phyloP scores from a whole-genome alignment of 2,797 vertebrate genomes.

The Sebastes dallii region DNA sequence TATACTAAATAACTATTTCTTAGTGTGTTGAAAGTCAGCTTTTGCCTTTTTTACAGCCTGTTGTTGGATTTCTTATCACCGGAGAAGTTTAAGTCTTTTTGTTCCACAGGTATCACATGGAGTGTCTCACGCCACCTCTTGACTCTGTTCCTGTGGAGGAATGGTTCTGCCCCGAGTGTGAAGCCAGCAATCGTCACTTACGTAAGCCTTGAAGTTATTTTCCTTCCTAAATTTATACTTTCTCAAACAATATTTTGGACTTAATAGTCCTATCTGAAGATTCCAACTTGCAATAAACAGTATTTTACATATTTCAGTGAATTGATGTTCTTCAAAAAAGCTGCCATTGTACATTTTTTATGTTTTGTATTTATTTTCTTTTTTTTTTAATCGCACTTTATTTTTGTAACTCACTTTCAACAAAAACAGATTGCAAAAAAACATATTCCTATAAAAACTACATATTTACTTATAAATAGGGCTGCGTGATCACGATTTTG shows the following conservation, averaged over 20 bases:
- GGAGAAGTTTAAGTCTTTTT: neutral
- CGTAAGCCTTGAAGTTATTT: conserved; percentile 64
- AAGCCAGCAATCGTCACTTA: conserved; percentile 72
- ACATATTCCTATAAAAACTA: neutral
- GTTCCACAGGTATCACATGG: conserved; percentile 93
- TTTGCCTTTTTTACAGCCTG: neutral
- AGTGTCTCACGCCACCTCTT: conserved; percentile 95
- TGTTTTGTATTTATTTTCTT: neutral
- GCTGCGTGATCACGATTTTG: too few relatives aligned
- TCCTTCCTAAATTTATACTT: neutral
- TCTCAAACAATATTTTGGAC: neutral
- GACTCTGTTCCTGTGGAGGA: conserved; percentile 95
- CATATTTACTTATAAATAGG: neutral
- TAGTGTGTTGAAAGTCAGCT: neutral
- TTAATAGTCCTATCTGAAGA: neutral
- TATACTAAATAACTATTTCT: neutral
- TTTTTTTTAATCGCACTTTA: neutral
- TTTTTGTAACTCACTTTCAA: neutral
- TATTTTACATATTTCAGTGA: neutral
- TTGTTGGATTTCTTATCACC: neutral
- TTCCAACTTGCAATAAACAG: neutral
- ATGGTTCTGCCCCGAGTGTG: conserved; percentile 97
- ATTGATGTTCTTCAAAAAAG: neutral
- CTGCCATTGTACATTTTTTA: neutral
- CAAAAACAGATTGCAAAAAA: neutral